Base-by-base conservation (phyloP, 1,140 invertebrate genomes). In the Drosophila carrolli region DNA sequence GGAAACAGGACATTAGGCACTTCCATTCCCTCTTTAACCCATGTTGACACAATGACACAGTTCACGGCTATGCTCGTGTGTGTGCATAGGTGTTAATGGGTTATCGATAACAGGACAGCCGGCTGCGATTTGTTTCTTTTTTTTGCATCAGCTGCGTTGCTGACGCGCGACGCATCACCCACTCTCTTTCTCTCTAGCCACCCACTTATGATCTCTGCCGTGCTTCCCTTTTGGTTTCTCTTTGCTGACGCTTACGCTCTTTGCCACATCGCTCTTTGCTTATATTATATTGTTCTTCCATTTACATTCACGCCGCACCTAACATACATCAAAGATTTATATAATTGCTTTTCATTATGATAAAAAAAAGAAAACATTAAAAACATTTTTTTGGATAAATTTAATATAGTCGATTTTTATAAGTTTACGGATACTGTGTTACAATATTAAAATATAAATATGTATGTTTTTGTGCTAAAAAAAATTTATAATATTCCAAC, bases 31-130 rank as follows among this genome's bases (percentile, higher is more conserved):
- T 5, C 14, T 19, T 8, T 1, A 32, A 14, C 60, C 76, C 48
- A 43, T 23, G 27, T 66, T 38, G 81, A 78, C 81, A 85, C 78
- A 85, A 71, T 85, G 78, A 74, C 81, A 85, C 71, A 75, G 68
- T 85, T 85, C n/a, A 23, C 29, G 2, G 0, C 5, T 6, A 5
- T 9, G 47, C 6, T 13, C 27, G 47, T 14, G 47, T 32, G 47
- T 32, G 27, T 10, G 27, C 23, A 61, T 74, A 54, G 16, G 51
- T 75, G 44, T 57, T 41, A 75, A 60, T 71, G 37, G 46, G 50
- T 75, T 81, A 75, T 78, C 75, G 65, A 81, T 86, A 68, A 78
- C 61, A 11, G 56, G 50, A 48, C 72, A 57, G 44, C 71, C 53
- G 53, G 66, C 67, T 63, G 23, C 53, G 70, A 78, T 59, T 74